A percentile compares a stretch with the other conserved stretches of the same genome.
These are phyloP conservation scores for Decapterus maruadsi DNA, from an alignment of 2,797 vertebrate genomes.

Conservation along the genomic window DNA sequence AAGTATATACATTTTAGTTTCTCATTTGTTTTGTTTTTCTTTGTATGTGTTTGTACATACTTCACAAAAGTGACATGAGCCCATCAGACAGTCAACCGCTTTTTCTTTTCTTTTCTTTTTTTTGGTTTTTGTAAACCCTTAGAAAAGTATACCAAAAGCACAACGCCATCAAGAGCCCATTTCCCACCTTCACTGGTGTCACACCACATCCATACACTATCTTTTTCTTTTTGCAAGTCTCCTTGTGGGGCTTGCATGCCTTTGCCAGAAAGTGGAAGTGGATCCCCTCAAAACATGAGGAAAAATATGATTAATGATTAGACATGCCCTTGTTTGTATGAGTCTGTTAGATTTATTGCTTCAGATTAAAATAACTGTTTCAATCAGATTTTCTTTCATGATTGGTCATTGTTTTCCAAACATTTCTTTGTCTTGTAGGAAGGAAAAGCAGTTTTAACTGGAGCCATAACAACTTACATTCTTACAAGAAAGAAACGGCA, in stretches of 20 bases:
- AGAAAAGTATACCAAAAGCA: conserved; percentile 71
- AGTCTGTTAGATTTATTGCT: conserved; percentile 83
- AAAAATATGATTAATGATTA: conserved; percentile 66
- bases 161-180: conserved; percentile 49
- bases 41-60: conserved; percentile 75
- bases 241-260: conserved; percentile 56
- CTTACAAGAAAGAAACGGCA: not conserved
- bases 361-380: conserved; percentile 84
- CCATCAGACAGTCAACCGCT: conserved; percentile 50
- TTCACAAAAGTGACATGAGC: conserved; percentile 64
- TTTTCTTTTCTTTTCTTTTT: not conserved
- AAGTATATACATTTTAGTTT: conserved; percentile 70
- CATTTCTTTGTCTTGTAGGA: conserved; percentile 1
- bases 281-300: conserved; percentile 58
- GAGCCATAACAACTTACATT: not conserved
- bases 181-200: conserved; percentile 38
- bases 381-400: conserved; percentile 51
- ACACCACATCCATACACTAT: conserved; percentile 46
- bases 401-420: conserved; percentile 6
- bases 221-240: conserved; percentile 40
- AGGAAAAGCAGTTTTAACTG: not conserved
- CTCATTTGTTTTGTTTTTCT: conserved; percentile 46
- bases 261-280: conserved; percentile 67
- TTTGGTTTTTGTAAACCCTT: conserved; percentile 65
- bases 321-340: conserved; percentile 80